Conservation (phyloP, 2,113 vertebrate genomes). For the Centropus unirufus region DNA sequence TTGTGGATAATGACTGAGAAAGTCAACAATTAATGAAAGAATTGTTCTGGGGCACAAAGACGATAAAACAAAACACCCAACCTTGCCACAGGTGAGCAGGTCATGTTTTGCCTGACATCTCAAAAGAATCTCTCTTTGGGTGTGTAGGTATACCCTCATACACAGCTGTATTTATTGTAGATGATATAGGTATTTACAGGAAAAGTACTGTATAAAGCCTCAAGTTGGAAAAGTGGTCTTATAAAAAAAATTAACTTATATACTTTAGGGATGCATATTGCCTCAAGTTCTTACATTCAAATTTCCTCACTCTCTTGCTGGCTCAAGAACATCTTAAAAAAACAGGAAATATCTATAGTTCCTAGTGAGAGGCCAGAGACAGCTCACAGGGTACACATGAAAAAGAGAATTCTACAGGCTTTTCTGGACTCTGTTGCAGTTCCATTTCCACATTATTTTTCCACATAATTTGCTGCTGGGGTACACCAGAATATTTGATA, state of each 20-base stretch:
- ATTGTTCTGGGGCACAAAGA: neutral
- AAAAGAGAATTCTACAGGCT: neutral
- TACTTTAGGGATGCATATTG: neutral
- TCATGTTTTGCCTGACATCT: neutral
- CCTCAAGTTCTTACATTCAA: neutral
- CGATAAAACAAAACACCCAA: neutral
- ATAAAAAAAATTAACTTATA: neutral
- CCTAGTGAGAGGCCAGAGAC: neutral
- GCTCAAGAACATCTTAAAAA: neutral
- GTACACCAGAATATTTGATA: neutral
- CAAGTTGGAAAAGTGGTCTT: neutral
- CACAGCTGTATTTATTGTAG: neutral
- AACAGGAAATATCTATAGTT: slow-evolving; percentile 39
- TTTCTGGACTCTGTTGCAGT: neutral
- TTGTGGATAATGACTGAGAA: neutral
- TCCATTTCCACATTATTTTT: too few relatives aligned
- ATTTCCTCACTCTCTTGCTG: neutral
- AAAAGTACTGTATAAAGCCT: neutral
- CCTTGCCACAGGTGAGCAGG: neutral
- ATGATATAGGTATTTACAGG: neutral
- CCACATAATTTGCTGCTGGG: neutral
- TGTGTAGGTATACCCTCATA: neutral
- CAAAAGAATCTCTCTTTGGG: neutral
- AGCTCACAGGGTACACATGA: neutral
- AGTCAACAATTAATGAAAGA: neutral